Evolutionary conservation across 2,797 vertebrate species (phyloP).

Genomic region (Rhinatrema bivittatum): DNA sequence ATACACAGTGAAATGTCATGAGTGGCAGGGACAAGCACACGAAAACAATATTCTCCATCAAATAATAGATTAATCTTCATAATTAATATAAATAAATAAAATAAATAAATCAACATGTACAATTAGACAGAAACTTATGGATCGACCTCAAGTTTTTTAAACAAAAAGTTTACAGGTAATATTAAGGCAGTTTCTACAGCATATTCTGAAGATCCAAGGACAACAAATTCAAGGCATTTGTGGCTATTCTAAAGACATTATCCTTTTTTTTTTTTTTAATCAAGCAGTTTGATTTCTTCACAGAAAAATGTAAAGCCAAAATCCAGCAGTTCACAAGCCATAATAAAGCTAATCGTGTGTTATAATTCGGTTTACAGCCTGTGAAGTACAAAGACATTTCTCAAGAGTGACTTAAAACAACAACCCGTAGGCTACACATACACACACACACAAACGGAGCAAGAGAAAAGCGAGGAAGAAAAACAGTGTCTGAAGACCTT

Average conservation of each 20-base stretch:
- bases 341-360: slow-evolving; percentile 84
- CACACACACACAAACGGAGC: slow-evolving; percentile 26
- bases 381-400: slow-evolving; percentile 68
- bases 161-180: slow-evolving; percentile 54
- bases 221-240: slow-evolving; percentile 83
- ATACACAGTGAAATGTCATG: slow-evolving; percentile 76
- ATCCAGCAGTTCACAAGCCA: slow-evolving; percentile 77
- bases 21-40: slow-evolving; percentile 55
- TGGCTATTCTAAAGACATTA: slow-evolving; percentile 79
- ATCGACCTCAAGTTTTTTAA: slow-evolving; percentile 54
- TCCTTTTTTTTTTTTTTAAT: slow-evolving; percentile 29
- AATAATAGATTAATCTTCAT: slow-evolving; percentile 73
- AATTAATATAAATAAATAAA: slow-evolving; percentile 95
- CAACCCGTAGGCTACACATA: slow-evolving; percentile 55
- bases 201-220: slow-evolving; percentile 66
- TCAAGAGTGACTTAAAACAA: slow-evolving; percentile 52
- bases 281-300: slow-evolving; percentile 57
- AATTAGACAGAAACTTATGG: slow-evolving; percentile 61
- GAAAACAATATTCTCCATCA: slow-evolving; percentile 73
- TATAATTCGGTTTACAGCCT: slow-evolving; percentile 62
- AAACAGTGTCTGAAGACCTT: slow-evolving; percentile 30
- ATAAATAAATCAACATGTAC: slow-evolving; percentile 83
- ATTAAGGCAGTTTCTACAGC: slow-evolving; percentile 92
- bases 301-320: slow-evolving; percentile 67
- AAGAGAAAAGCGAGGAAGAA: slow-evolving; percentile 20